phyloP scores from a whole-genome alignment of 2,113 vertebrate species.

The Melierax canorus region DNA sequence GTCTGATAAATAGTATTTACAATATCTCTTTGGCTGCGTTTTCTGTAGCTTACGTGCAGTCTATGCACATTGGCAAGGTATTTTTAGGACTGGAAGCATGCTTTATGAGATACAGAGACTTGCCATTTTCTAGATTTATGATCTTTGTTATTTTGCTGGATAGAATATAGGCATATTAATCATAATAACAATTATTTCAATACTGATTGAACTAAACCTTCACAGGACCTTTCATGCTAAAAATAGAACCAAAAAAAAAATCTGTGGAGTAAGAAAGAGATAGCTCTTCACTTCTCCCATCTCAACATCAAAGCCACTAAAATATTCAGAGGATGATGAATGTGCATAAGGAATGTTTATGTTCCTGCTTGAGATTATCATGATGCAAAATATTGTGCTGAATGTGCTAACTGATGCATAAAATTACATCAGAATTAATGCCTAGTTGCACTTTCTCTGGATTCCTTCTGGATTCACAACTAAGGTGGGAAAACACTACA shows the following conservation, averaged over 20 bases:
- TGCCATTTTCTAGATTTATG: neutral
- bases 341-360: neutral
- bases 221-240: neutral
- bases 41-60: neutral
- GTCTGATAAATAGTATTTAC: neutral
- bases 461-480: neutral
- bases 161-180: neutral
- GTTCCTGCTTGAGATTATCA: neutral
- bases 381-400: neutral
- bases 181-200: neutral
- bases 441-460: neutral
- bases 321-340: neutral
- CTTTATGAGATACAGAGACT: neutral
- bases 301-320: neutral
- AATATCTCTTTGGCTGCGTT: neutral
- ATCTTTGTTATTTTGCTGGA: neutral
- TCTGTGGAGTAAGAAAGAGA: neutral
- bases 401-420: neutral
- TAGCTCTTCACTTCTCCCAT: neutral
- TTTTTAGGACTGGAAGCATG: neutral
- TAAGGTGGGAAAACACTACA: neutral
- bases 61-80: neutral
- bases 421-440: neutral
- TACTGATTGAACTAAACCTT: neutral
- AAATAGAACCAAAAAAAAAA: neutral